phyloP scores from a whole-genome alignment of 2,113 vertebrate species.

The Gallinago undulata region DNA sequence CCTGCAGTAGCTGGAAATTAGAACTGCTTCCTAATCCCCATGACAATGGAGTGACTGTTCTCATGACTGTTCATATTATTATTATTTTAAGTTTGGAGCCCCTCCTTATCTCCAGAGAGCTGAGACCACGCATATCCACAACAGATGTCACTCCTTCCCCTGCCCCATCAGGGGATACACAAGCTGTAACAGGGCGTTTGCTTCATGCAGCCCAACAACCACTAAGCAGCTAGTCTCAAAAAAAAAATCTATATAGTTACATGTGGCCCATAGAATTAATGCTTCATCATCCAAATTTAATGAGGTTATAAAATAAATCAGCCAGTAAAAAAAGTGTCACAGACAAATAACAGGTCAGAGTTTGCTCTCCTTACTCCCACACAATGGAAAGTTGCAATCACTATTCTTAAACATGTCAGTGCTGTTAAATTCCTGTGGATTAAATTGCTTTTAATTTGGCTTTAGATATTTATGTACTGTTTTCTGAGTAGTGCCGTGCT shows the following conservation, averaged over 20 bases:
- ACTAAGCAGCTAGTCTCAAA: background rate
- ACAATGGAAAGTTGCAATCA: conserved; percentile 34
- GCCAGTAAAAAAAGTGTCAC: conserved; percentile 45
- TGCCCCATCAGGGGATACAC: background rate
- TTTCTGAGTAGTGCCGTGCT: conserved; percentile 21
- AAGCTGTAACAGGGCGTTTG: background rate
- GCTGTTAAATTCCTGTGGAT: conserved; percentile 50
- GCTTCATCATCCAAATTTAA: conserved; percentile 50
- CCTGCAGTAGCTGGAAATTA: conserved; percentile 3
- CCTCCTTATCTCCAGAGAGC: background rate
- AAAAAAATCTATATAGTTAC: background rate
- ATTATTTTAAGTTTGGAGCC: background rate
- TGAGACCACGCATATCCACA: background rate
- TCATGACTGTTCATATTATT: background rate
- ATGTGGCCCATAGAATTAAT: conserved; percentile 42
- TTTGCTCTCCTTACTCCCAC: background rate
- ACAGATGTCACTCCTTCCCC: background rate
- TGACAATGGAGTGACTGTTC: background rate
- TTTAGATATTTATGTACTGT: conserved; percentile 44
- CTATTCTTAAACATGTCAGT: conserved; percentile 23
- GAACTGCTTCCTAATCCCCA: background rate
- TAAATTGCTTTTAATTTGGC: conserved; percentile 51
- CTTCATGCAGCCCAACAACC: background rate
- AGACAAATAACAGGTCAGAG: conserved; percentile 44
- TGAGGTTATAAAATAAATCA: conserved; percentile 62